phyloP scores from a whole-genome alignment of 2,888 invertebrate genomes.

The Eumerus sabulonum region DNA sequence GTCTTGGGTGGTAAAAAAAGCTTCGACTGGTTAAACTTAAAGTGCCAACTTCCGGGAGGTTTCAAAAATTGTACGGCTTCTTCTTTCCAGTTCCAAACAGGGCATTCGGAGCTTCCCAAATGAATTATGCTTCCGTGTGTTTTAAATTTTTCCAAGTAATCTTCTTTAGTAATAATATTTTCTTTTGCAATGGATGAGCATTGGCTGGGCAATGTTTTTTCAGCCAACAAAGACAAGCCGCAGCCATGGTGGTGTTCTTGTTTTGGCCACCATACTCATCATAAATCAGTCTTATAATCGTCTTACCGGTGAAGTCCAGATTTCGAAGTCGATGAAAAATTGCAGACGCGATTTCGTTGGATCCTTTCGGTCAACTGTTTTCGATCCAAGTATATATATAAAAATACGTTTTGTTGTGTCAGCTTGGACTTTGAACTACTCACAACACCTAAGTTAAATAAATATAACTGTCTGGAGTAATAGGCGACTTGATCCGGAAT shows the following conservation, averaged over 20 bases:
- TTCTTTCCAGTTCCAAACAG: constrained; percentile 3
- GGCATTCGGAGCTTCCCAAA: constrained; percentile 7
- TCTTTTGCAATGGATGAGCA: constrained; percentile 5
- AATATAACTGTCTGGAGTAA: constrained; percentile 15
- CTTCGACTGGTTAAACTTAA: constrained; percentile 18
- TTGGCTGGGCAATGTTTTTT: too few species aligned
- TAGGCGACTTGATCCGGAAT: constrained; percentile 15
- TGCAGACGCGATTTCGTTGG: constrained; percentile 16
- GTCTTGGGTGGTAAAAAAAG: constrained; percentile 8
- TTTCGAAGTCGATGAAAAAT: constrained; percentile 12
- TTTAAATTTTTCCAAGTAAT: constrained; percentile 9
- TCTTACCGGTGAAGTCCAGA: background rate
- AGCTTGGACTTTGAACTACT: constrained; percentile 6
- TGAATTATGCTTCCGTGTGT: constrained; percentile 2
- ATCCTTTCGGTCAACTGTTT: constrained; percentile 3
- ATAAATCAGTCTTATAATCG: constrained; percentile 9
- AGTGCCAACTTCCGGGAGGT: constrained; percentile 4
- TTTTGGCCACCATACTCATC: constrained; percentile 10
- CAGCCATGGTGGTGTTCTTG: too few species aligned
- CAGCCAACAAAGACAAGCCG: too few species aligned
- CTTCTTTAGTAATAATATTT: constrained; percentile 1
- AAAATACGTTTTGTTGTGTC: constrained; percentile 9
- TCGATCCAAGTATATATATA: constrained; percentile 15
- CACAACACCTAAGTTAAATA: constrained; percentile 19
- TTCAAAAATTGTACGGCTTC: background rate